Evolutionary conservation across 2,888 invertebrate species (phyloP).

Genomic region (Clivina fossor): DNA sequence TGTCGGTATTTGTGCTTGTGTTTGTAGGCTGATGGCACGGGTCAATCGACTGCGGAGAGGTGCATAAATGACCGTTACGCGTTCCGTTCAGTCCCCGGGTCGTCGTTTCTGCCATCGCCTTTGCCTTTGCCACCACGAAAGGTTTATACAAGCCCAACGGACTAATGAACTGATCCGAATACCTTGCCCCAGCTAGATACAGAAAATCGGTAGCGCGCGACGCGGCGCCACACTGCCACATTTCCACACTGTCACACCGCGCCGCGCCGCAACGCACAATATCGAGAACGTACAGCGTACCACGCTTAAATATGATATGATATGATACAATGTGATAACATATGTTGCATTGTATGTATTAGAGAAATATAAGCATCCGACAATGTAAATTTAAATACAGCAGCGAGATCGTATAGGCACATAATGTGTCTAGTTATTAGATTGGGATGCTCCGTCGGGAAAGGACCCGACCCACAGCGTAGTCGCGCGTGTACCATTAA

Average conservation of each 20-base stretch:
- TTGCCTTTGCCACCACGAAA: no score
- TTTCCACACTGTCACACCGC: no score
- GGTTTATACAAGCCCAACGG: neutral
- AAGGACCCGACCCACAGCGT: slow-evolving; percentile 17
- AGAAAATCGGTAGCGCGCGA: neutral
- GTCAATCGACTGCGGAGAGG: slow-evolving; percentile 19
- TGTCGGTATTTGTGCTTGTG: no score
- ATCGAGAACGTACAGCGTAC: neutral
- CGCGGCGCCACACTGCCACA: neutral
- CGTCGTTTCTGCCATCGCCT: slow-evolving; percentile 4
- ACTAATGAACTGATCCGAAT: slow-evolving; percentile 7
- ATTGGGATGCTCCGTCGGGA: slow-evolving; percentile 18
- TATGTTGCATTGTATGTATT: no score
- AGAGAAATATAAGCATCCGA: slow-evolving; percentile 7
- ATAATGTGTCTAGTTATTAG: slow-evolving; percentile 29
- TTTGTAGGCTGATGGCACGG: slow-evolving; percentile 8
- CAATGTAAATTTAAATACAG: slow-evolving; percentile 25
- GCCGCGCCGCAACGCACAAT: neutral
- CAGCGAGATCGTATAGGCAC: slow-evolving; percentile 16
- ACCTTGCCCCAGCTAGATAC: neutral
- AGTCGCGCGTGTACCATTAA: slow-evolving; percentile 33
- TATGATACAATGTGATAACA: no score
- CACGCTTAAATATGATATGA: no score
- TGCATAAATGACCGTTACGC: slow-evolving; percentile 21
- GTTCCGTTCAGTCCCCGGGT: neutral